Conservation (phyloP, 2,888 invertebrate genomes). For the Tridacna crocea region DNA sequence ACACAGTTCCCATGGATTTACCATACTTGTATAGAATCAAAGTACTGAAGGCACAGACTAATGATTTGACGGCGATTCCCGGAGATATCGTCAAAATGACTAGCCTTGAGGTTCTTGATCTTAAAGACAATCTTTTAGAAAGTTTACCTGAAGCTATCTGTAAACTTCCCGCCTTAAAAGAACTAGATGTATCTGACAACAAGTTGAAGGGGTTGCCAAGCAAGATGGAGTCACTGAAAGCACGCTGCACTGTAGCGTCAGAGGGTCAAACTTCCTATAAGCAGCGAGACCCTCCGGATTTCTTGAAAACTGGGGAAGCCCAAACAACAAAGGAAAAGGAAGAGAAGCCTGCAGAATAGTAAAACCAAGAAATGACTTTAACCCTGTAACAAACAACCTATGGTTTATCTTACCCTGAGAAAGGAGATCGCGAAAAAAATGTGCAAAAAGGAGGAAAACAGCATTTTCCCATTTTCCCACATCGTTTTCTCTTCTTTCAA, state of each 20-base stretch:
- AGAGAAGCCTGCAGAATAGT: slow-evolving; percentile 20
- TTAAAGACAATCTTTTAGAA: slow-evolving; percentile 92
- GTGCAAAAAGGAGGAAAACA: no score
- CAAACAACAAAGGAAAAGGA: slow-evolving; percentile 68
- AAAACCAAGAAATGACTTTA: not conserved
- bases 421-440: no score
- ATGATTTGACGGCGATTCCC: slow-evolving; percentile 79
- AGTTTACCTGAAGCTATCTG: slow-evolving; percentile 79
- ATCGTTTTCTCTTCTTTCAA: no score
- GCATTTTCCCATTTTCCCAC: no score
- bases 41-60: slow-evolving; percentile 72
- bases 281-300: slow-evolving; percentile 76
- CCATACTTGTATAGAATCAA: slow-evolving; percentile 80
- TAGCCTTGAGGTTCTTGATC: slow-evolving; percentile 89
- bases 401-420: no score
- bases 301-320: slow-evolving; percentile 70
- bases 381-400: no score
- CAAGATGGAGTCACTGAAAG: slow-evolving; percentile 72
- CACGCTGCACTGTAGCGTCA: slow-evolving; percentile 63
- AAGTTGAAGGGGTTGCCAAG: slow-evolving; percentile 77
- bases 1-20: slow-evolving; percentile 87
- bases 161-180: slow-evolving; percentile 76
- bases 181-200: slow-evolving; percentile 81
- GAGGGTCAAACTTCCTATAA: slow-evolving; percentile 78
- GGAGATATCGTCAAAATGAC: slow-evolving; percentile 80